Evolutionary conservation across 2,888 invertebrate species (phyloP).

Genomic region (Orthosia incerta): DNA sequence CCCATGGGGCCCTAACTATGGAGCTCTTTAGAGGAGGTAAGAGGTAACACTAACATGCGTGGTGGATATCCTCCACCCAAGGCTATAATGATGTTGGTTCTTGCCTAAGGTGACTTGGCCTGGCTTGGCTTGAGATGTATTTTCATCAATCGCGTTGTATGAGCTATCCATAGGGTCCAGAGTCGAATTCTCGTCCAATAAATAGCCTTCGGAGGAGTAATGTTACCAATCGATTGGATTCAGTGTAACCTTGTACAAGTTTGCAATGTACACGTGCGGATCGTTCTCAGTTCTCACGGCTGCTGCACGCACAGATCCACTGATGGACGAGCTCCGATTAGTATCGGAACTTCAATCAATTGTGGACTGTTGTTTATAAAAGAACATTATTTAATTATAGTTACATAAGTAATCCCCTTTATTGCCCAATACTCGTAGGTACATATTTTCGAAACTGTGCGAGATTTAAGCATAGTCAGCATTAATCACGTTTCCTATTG

Average conservation of each 20-base stretch:
- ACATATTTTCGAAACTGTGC: too few species aligned
- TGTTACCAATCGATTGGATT: slow-evolving; percentile 20
- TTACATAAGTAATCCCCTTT: not conserved
- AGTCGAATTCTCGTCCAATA: not conserved
- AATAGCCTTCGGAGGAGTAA: not conserved
- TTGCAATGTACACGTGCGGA: slow-evolving; percentile 20
- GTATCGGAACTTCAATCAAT: slow-evolving; percentile 25
- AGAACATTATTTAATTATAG: not conserved
- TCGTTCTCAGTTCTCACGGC: slow-evolving; percentile 30
- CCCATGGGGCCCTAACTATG: too few species aligned
- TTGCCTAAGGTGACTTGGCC: too few species aligned
- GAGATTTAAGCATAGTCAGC: not conserved
- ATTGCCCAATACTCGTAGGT: not conserved
- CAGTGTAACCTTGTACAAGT: slow-evolving; percentile 30
- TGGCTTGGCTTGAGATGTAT: too few species aligned
- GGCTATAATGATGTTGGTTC: too few species aligned
- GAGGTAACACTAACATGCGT: too few species aligned
- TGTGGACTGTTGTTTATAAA: not conserved
- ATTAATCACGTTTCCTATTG: too few species aligned
- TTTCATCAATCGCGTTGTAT: too few species aligned
- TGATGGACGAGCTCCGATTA: slow-evolving; percentile 17
- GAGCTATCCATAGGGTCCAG: not conserved
- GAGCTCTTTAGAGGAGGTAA: too few species aligned
- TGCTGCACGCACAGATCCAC: slow-evolving; percentile 18
- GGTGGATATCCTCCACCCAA: too few species aligned